Base-by-base conservation (phyloP, 1,140 invertebrate genomes). In the Nautilus pompilius region DNA sequence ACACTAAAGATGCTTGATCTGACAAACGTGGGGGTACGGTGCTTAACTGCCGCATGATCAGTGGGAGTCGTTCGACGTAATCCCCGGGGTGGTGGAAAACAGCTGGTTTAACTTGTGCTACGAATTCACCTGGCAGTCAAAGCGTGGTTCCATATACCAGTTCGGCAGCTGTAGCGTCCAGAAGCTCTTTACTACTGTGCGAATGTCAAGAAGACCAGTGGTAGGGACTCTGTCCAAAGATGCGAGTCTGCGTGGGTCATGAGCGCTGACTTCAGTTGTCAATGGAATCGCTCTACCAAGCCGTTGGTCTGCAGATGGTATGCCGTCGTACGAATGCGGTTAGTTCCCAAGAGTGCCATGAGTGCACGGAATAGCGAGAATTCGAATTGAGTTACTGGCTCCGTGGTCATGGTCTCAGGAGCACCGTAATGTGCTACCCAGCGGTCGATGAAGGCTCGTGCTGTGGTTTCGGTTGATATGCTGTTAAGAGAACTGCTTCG, bases 371-470 rank as follows among this genome's bases (percentile, higher is more conserved):
- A 66, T n/a, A 24, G 45, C 3, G 17, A 15, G 10, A 55, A 63
- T 15, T 45, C 72, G 62, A 85, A 85, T 60, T 85, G 80, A 4
- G 66, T 73, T 0, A 80, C 85, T 62, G 83, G 82, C 56, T 86
- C 83, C 2, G 80, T 70, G 0, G 70, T 81, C 51, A 82, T 73
- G 22, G 48, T 60, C 30, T 26, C 10, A 26, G 80, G 71, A 45
- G 53, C 29, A 36, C 77, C 82, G n/a, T 41, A 68, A 74, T 83
- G 45, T 10, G 73, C 30, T 13, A 84, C 70, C 82, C 82, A 83
- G 17, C 54, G 58, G 15, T 56, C 34, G 28, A 76, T 64, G 28
- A 85, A 69, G 3, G 70, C 67, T 59, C 10, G 4, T 51, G 49
- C 61, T 41, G 4, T 77, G 78, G 73, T 5, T 74, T 26, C 80